Evolutionary conservation across 1,140 invertebrate genomes (phyloP), one percentile per base, ranked within the genome.

Genomic region (Drosophila ironensis): DNA sequence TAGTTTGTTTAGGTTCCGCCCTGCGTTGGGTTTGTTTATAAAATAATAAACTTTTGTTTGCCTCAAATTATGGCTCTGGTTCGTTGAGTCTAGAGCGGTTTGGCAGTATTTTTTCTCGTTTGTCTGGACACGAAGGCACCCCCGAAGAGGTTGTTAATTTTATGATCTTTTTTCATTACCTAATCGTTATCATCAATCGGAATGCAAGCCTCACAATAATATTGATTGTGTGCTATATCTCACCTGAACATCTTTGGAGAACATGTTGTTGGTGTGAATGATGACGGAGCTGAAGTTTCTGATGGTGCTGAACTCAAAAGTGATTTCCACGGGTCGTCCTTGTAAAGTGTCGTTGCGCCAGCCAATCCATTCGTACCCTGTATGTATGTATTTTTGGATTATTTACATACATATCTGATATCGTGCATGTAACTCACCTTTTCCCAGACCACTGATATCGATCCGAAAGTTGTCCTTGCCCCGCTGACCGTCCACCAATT

Each of bases 311-410:
- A 98, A 98, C 84, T 96, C 93, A 84, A 98, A 97, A 1, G 93
- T 90, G 16, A 96, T 92, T 87, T 95, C 93, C 1, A 95, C 88
- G 0, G 92, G 92, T 22, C 91, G 91, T 6, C 92, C 93, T 16
- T 92, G 40, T 4, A 88, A 89, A 3, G 92, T 91, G 24, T 94
- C 93, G 87, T 95, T 95, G 41, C 92, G 93, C 97, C 97, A 98
- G 7, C 97, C 97, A 30, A 98, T 93, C 97, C 97, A 98, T 66
- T 96, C 93, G 48, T 94, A 95, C 46, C 95, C 96, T 92, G 7
- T 0, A 33, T n/a, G 90, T 74, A 52, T 52, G 16, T 19, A 56
- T 68, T 40, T 16, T 7, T 2, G 27, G 6, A 19, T n/a, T n/a
- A n/a, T n/a, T n/a, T n/a, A n/a, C n/a, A n/a, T n/a, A n/a, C n/a